Base-by-base conservation (phyloP, 2,888 invertebrate species). In the Pyrrhia umbra region DNA sequence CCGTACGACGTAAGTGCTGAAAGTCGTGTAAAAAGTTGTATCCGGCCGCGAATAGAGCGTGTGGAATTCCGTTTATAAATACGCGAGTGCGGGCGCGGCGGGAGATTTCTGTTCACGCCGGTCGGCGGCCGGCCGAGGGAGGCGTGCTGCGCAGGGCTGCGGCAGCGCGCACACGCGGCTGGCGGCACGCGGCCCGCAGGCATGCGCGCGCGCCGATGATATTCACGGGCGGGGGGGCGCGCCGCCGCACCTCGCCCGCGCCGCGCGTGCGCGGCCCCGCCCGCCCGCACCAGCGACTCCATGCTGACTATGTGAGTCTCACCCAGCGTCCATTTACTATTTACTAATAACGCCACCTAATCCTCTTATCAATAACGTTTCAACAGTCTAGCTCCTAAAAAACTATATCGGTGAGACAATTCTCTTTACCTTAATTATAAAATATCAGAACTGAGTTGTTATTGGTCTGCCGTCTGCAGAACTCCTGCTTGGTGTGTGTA, bases 21-120 rank as follows among this genome's bases (percentile, higher is more conserved):
- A 90, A 93, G 94, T 94, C 94, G 94, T 94, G 94, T 93, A 93
- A 93, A 93, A 94, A 94, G 94, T 92, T 91, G 92, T 93, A 94
- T 93, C 94, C 94, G 93, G 92, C 92, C 84, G 85, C 84, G 90
- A 89, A 91, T 90, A 90, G 89, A 89, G 88, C 87, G 89, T 85
- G 88, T 88, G 93, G 94, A 91, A 94, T 94, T 93, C 85, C 90
- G 91, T 92, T 94, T 94, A 94, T 94, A 92, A 94, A 94, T 94
- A 94, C 88, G 88, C 88, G 85, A 84, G 86, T 84, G 85, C 71
- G 77, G 75, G 81, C 74, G 83, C 78, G 75, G 74, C 69, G 79
- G 63, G 78, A 73, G 73, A 77, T 72, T 77, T 73, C 60, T 66
- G 72, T 73, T 56, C 50, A 58, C 65, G 71, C 75, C 69, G 68